Evolutionary conservation across 2,888 invertebrate genomes (phyloP).

Genomic region (Yponomeuta plumbellus): DNA sequence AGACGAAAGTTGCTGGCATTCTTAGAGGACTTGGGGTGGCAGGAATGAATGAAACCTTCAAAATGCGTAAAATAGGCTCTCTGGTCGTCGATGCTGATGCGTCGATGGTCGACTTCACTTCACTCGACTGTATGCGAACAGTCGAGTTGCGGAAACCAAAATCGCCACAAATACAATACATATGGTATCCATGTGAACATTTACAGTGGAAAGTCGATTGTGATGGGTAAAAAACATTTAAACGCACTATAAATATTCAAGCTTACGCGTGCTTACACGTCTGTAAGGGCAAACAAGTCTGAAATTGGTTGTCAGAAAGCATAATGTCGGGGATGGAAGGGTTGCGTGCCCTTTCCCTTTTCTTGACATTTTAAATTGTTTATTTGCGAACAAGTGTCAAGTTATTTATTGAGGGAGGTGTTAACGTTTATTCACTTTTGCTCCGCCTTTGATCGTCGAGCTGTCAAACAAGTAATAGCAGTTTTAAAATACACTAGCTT

Average conservation of each 20-base stretch:
- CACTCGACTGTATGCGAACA: too few relatives aligned
- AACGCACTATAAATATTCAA: conserved; percentile 1
- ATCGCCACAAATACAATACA: too few relatives aligned
- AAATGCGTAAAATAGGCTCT: too few relatives aligned
- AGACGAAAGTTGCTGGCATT: too few relatives aligned
- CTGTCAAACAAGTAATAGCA: not conserved
- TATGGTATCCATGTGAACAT: too few relatives aligned
- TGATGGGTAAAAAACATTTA: not conserved
- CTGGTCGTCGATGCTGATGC: too few relatives aligned
- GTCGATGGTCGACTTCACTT: too few relatives aligned
- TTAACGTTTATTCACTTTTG: not conserved
- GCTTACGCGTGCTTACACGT: conserved; percentile 3
- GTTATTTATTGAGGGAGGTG: conserved; percentile 61
- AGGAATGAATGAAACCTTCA: too few relatives aligned
- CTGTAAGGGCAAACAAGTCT: conserved; percentile 43
- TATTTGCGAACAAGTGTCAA: conserved; percentile 73
- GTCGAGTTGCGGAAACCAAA: too few relatives aligned
- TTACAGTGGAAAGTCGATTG: too few relatives aligned
- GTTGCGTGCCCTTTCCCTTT: conserved; percentile 64
- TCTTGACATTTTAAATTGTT: conserved; percentile 76
- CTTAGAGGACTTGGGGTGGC: too few relatives aligned
- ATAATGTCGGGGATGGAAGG: conserved; percentile 64
- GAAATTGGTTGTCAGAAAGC: conserved; percentile 69
- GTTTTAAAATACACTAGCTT: not conserved
- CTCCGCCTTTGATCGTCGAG: not conserved